These are phyloP conservation scores for Liparis tanakae DNA, from an alignment of 2,797 vertebrate genomes.

Conservation along the genomic window DNA sequence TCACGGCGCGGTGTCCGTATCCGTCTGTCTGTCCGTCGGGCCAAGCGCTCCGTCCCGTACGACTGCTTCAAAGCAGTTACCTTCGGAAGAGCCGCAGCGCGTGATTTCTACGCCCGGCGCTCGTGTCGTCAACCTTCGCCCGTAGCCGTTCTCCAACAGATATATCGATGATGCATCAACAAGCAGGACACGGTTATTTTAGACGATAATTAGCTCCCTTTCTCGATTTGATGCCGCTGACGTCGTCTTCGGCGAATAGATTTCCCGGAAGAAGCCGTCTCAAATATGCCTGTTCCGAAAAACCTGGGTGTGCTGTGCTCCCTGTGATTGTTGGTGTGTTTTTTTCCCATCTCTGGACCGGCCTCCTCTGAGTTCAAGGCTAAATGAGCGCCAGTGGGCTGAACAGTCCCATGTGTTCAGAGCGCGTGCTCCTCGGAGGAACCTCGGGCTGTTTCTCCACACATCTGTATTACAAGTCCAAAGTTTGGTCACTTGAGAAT, in stretches of 20 bases:
- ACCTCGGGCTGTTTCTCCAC: constrained; percentile 47
- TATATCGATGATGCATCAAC: constrained; percentile 22
- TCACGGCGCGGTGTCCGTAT: constrained; percentile 71
- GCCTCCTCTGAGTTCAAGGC: constrained; percentile 28
- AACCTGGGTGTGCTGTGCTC: constrained; percentile 41
- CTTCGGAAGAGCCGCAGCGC: constrained; percentile 44
- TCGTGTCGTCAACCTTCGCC: constrained; percentile 31
- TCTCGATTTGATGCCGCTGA: constrained; percentile 31
- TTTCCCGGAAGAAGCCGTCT: constrained; percentile 42
- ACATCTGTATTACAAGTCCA: constrained; percentile 49
- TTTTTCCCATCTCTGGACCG: constrained; percentile 43
- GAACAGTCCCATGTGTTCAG: constrained; percentile 69
- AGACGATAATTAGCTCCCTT: constrained; percentile 21
- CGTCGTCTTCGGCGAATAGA: constrained; percentile 8
- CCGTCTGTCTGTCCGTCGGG: constrained; percentile 66
- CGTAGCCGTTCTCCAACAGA: constrained; percentile 9
- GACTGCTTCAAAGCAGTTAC: constrained; percentile 44
- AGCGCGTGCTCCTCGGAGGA: constrained; percentile 63
- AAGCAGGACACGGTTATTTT: constrained; percentile 16
- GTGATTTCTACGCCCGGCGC: constrained; percentile 32
- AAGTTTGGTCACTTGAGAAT: constrained; percentile 20
- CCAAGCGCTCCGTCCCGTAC: constrained; percentile 54
- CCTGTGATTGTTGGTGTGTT: constrained; percentile 55
- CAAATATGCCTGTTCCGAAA: constrained; percentile 26
- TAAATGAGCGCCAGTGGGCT: constrained; percentile 48